These are phyloP conservation scores for Ibidorhyncha struthersii DNA, from an alignment of 2,113 vertebrate species.

Conservation along the genomic window DNA sequence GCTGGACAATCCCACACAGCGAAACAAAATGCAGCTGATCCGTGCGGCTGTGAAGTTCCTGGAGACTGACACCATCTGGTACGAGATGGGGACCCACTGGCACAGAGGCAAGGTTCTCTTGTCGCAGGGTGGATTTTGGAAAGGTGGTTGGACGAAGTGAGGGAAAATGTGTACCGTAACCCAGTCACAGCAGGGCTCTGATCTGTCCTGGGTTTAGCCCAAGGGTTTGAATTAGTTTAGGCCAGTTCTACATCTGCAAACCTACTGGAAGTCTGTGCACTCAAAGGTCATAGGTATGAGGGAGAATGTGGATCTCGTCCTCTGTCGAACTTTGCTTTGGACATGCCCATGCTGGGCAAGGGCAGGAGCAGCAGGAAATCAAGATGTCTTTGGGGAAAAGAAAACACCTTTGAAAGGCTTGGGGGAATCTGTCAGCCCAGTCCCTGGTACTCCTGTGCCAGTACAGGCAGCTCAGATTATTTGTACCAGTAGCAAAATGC, in stretches of 20 bases:
- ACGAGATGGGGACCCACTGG: background rate
- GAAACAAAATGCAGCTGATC: conserved; percentile 87
- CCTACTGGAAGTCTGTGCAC: too few species aligned
- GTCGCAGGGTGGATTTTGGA: background rate
- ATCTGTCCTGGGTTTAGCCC: background rate
- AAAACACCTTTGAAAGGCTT: too few species aligned
- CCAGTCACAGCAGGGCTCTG: background rate
- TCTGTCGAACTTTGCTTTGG: too few species aligned
- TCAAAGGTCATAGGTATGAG: too few species aligned
- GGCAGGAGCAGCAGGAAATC: too few species aligned
- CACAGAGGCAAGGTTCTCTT: background rate
- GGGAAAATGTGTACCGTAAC: background rate
- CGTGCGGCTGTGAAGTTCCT: conserved; percentile 88
- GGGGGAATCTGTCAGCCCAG: too few species aligned
- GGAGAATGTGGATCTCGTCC: too few species aligned
- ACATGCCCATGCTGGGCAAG: too few species aligned
- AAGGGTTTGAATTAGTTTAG: background rate
- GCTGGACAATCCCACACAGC: conserved; percentile 91
- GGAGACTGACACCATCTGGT: conserved; percentile 97
- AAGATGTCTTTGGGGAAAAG: too few species aligned
- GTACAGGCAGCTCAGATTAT: too few species aligned
- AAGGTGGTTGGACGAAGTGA: background rate
- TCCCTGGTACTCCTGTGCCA: too few species aligned
- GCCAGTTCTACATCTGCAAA: background rate
- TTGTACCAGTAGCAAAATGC: too few species aligned